Evolutionary conservation across 2,797 vertebrate species (phyloP).

Genomic region (Etheostoma nigrum): DNA sequence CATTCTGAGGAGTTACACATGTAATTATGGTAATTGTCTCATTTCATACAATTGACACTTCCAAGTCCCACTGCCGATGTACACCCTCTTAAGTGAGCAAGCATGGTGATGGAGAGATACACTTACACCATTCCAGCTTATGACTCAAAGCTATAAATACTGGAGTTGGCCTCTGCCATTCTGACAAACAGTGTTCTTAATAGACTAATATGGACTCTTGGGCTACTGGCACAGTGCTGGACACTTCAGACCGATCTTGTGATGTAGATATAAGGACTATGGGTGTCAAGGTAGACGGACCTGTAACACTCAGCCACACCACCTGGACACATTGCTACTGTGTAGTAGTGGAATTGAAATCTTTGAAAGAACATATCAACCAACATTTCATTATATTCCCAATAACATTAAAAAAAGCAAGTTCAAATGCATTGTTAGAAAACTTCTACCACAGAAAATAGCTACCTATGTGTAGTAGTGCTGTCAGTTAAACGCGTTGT

Average conservation of each 20-base stretch:
- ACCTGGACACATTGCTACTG: not conserved
- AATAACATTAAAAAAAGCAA: not conserved
- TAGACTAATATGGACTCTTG: slow-evolving; percentile 79
- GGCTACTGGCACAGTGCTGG: slow-evolving; percentile 56
- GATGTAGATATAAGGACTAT: slow-evolving; percentile 49
- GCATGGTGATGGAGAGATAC: slow-evolving; percentile 74
- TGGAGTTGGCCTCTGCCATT: slow-evolving; percentile 56
- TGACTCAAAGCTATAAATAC: slow-evolving; percentile 84
- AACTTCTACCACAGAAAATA: slow-evolving; percentile 1
- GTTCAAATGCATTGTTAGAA: not conserved
- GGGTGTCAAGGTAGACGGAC: slow-evolving; percentile 40
- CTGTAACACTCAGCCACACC: not conserved
- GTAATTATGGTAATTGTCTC: slow-evolving; percentile 7
- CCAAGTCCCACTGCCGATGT: slow-evolving; percentile 35
- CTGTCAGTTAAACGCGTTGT: too few species aligned
- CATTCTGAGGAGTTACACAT: not conserved
- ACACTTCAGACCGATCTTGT: slow-evolving; percentile 67
- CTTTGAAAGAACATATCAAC: slow-evolving; percentile 1
- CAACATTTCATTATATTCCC: not conserved
- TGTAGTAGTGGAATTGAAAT: not conserved
- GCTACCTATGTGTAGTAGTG: too few species aligned
- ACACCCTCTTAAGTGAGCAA: slow-evolving; percentile 66
- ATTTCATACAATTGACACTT: slow-evolving; percentile 30
- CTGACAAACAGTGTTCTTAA: slow-evolving; percentile 71
- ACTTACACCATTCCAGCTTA: slow-evolving; percentile 71